Base-by-base conservation (phyloP, 1,140 invertebrate species). In the Drosophila aff. region DNA sequence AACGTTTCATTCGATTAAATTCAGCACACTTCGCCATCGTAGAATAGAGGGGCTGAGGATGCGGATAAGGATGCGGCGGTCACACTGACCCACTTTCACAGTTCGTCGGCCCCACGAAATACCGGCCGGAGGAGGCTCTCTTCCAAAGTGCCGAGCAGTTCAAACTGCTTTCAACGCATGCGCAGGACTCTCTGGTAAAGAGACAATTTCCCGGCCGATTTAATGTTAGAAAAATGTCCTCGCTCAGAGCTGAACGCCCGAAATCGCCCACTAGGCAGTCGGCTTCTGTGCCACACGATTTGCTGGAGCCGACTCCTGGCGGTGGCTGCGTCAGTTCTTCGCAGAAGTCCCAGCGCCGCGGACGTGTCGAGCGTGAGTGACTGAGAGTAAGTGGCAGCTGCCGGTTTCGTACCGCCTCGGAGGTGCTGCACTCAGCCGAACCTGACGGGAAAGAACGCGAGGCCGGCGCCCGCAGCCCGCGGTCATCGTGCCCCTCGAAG, bases 1-100 rank as follows among this genome's bases (percentile, higher is more conserved):
- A 86, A 79, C 69, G 75, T 79, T 85, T 81, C 69, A 85, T 85
- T 85, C 68, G 68, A 85, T 81, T 85, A 75, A 79, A 79, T 79
- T 84, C 69, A 75, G 52, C 69, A 75, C 78, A 62, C 74, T 44
- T 58, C 58, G 44, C 23, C 62, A 59, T 36, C 23, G 53, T 40
- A 38, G 16, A 52, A 63, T 36, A 67, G 23, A 41, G 44, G 40
- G 26, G n/a, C 31, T n/a, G 23, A 44, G 15, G 43, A 28, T 43
- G 33, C 16, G 18, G 23, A 26, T 33, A 43, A 15, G 31, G 50
- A 4, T 38, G 36, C 38, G 49, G 33, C 21, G 66, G 46, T 21
- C 61, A 59, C 47, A 53, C 44, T 76, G 74, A 76, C 74, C 71
- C 40, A 76, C 38, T 61, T 74, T 50, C 15, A 16, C 33, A 61